phyloP scores from a whole-genome alignment of 2,113 vertebrate genomes.

The Dipodomys spectabilis region DNA sequence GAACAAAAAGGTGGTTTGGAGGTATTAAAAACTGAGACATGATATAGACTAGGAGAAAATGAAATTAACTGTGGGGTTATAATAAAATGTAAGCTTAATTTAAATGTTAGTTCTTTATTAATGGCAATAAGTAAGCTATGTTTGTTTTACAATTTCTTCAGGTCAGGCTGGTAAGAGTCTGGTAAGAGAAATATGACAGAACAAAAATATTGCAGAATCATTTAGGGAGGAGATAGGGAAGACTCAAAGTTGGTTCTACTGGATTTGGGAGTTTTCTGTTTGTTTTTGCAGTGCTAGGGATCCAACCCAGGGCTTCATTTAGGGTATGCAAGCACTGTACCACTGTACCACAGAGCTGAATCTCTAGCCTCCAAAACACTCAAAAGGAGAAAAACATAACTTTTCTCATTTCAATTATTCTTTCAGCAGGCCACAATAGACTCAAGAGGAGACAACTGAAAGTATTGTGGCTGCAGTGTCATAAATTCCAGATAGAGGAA shows the following conservation, averaged over 20 bases:
- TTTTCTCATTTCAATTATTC: neutral
- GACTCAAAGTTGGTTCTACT: neutral
- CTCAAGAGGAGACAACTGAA: conserved; percentile 8
- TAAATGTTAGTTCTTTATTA: conserved; percentile 43
- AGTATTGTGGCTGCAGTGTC: neutral
- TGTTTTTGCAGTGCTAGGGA: neutral
- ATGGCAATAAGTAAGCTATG: conserved; percentile 10
- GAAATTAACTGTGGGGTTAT: neutral
- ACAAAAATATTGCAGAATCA: conserved; percentile 6
- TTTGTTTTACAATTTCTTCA: conserved; percentile 39
- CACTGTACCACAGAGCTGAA: too few relatives aligned
- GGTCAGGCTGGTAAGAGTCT: neutral
- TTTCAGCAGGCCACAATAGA: neutral
- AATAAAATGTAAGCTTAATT: neutral
- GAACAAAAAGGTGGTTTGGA: neutral
- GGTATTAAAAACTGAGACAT: conserved; percentile 1
- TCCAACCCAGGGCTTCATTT: neutral
- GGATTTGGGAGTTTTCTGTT: neutral
- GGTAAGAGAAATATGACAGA: neutral
- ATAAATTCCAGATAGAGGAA: conserved; percentile 17
- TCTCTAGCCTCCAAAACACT: neutral
- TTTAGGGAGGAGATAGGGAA: neutral
- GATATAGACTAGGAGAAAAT: conserved; percentile 19
- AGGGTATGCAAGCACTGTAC: neutral
- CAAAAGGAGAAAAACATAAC: too few relatives aligned